Evolutionary conservation across 2,888 invertebrate species (phyloP).

Genomic region (Machimus rusticus): DNA sequence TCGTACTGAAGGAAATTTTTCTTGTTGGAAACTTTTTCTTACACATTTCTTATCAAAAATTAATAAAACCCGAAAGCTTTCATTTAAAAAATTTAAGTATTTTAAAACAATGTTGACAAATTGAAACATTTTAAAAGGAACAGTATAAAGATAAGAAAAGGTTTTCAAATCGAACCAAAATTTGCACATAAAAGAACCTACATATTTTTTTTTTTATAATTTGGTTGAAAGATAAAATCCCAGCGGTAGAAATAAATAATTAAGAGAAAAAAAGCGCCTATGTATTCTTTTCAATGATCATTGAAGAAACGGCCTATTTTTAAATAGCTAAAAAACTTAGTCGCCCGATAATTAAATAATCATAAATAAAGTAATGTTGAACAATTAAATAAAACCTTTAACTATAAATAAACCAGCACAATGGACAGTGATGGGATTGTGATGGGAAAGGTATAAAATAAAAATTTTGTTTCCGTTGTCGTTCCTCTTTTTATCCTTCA

Average conservation of each 20-base stretch:
- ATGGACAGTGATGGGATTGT: slow-evolving; percentile 50
- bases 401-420: slow-evolving; percentile 48
- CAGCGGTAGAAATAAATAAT: slow-evolving; percentile 36
- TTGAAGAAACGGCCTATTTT: slow-evolving; percentile 10
- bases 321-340: slow-evolving; percentile 28
- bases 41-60: neutral
- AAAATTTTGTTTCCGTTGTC: neutral
- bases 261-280: slow-evolving; percentile 11
- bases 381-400: slow-evolving; percentile 34
- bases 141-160: neutral
- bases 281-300: slow-evolving; percentile 24
- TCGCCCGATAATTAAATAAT: slow-evolving; percentile 34
- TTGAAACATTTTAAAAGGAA: neutral
- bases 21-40: neutral
- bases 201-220: neutral
- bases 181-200: slow-evolving; percentile 19
- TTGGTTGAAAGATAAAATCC: slow-evolving; percentile 22
- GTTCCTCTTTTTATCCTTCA: neutral
- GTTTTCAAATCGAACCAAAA: neutral
- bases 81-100: neutral
- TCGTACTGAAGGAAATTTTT: slow-evolving; percentile 37
- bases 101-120: neutral
- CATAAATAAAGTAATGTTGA: slow-evolving; percentile 28
- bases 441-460: slow-evolving; percentile 50
- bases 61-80: neutral